Percentiles rank a stretch among this genome's conserved stretches.
Conservation (phyloP, 2,113 vertebrate genomes). For the Macrotus californicus region DNA sequence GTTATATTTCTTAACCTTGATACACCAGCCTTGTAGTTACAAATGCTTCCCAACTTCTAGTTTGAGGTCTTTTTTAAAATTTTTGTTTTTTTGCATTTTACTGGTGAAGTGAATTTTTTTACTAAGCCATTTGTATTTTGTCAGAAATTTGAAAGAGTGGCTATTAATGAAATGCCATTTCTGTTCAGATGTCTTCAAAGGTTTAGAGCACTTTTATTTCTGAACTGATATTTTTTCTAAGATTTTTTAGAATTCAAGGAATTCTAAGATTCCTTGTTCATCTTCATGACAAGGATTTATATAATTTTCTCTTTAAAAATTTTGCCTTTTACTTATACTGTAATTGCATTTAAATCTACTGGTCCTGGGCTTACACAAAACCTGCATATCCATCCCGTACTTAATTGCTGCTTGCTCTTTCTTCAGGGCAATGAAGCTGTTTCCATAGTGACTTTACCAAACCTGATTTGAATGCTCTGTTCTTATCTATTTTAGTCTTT, state of each 20-base stretch:
- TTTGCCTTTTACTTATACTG: neutral
- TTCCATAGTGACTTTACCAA: neutral
- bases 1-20: neutral
- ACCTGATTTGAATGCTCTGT: neutral
- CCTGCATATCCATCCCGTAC: neutral
- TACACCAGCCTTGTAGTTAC: neutral
- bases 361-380: neutral
- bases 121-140: neutral
- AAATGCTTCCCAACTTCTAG: neutral
- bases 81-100: neutral
- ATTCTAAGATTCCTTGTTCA: neutral
- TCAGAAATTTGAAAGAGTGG: neutral
- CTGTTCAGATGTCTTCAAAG: neutral
- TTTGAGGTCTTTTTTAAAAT: neutral
- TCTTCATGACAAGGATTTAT: neutral
- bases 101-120: neutral
- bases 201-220: neutral
- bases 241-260: too few species aligned
- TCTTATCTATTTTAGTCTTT: neutral
- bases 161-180: neutral
- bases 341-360: neutral
- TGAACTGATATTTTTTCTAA: neutral
- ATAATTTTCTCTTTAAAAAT: neutral
- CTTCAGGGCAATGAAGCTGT: neutral
- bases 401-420: neutral